Base-by-base conservation (phyloP, 2,888 invertebrate genomes). In the Stenoptilia bipunctidactyla region DNA sequence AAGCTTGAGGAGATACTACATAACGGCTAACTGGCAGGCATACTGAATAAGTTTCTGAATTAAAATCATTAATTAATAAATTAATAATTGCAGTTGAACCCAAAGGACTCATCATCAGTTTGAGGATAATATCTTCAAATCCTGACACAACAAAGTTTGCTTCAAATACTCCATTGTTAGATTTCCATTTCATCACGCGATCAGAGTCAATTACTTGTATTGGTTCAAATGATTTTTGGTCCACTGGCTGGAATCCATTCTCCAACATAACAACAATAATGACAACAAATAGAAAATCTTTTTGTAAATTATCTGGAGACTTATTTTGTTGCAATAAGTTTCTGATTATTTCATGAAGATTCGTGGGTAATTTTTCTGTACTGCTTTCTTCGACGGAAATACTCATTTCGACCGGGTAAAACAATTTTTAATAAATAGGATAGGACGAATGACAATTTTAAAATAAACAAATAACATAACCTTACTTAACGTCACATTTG, bases 21-120 rank as follows among this genome's bases (percentile, higher is more conserved):
- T 73, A 83, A 27, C 66, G 64, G 46, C 66, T 70, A 8, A 77
- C 52, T 13, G 75, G 69, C 37, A 84, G 46, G 51, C 82, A 79
- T 30, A 72, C 61, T 37, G 77, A 65, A 52, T 80, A 83, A 40
- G 75, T 71, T 51, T 82, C 82, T 40, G 51, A 58, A 42, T 64
- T 56, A 12, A 70, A 51, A 39, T 70, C 62, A 49, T 54, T 58
- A 1, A 74, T 61, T 10, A 74, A 52, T 25, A 69, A 51, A 58
- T 80, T 82, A 1, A 83, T 52, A 40, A 82, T 45, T 10, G 61
- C 66, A 45, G 65, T 64, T 14, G 67, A 53, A 27, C 71, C 73
- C 35, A 84, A 45, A 34, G 75, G 70, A 44, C 66, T 68, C 55
- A 79, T 61, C 12, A 77, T 57, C 37, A 83, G 45, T 51, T 69